A percentile compares a stretch with the other conserved stretches of the same genome.
These are phyloP conservation scores for Patella caerulea DNA, from an alignment of 2,888 invertebrate species.

Conservation along the genomic window DNA sequence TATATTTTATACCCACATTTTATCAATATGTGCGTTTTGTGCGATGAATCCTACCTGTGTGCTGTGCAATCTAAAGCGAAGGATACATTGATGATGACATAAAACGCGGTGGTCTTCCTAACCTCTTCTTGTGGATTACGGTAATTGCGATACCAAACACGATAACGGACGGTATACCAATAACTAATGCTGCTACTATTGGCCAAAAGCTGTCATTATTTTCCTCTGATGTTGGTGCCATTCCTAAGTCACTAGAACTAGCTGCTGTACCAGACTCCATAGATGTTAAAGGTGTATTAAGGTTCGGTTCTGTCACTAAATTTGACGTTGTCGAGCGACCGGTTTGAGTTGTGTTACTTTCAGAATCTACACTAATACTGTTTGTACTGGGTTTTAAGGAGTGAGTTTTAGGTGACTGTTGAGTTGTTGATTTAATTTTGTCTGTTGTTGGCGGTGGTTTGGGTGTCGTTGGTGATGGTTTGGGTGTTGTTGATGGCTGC, in stretches of 20 bases:
- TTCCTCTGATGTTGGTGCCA: slow-evolving; percentile 1
- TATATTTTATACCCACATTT: too few species aligned
- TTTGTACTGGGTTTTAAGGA: not conserved
- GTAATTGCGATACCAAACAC: slow-evolving; percentile 46
- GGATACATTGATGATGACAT: slow-evolving; percentile 29
- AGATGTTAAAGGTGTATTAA: slow-evolving; percentile 9
- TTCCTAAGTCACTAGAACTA: not conserved
- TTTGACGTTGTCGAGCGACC: not conserved
- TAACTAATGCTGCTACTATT: slow-evolving; percentile 41
- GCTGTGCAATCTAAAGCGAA: slow-evolving; percentile 26
- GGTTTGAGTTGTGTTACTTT: not conserved
- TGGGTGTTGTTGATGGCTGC: not conserved
- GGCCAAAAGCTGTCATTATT: slow-evolving; percentile 40
- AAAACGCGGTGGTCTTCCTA: slow-evolving; percentile 29
- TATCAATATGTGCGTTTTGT: not conserved
- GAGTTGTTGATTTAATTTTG: not conserved
- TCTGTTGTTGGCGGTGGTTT: not conserved
- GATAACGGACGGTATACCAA: slow-evolving; percentile 47
- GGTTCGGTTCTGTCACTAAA: not conserved
- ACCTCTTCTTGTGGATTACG: slow-evolving; percentile 43
- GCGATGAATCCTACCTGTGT: not conserved
- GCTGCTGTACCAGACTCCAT: not conserved
- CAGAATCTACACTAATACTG: not conserved
- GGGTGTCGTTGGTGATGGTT: slow-evolving; percentile 6
- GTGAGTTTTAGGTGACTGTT: not conserved